Evolutionary conservation across 1,140 invertebrate genomes (phyloP).

Genomic region (Scaptomyza montana): DNA sequence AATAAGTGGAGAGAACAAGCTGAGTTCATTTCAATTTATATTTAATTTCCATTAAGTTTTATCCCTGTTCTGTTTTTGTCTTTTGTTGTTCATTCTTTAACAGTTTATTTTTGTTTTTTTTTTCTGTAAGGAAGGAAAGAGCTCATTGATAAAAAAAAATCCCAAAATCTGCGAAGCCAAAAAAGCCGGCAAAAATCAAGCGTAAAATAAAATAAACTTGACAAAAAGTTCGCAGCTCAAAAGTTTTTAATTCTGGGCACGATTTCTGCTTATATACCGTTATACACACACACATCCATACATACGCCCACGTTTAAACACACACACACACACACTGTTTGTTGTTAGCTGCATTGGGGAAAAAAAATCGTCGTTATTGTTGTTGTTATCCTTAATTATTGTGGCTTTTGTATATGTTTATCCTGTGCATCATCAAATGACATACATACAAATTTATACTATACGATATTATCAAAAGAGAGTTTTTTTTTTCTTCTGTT

Average conservation of each 20-base stretch:
- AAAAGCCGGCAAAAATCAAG: conserved; percentile 13
- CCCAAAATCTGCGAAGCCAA: not conserved
- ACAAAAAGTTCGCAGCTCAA: conserved; percentile 25
- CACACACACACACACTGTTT: not conserved
- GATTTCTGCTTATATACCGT: conserved; percentile 6
- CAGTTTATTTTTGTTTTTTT: no score
- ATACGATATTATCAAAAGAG: no score
- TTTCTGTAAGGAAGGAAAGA: no score
- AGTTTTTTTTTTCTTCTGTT: no score
- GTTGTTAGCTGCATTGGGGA: conserved; percentile 5
- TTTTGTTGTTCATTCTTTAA: no score
- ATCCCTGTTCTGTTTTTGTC: no score
- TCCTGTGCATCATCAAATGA: conserved; percentile 4
- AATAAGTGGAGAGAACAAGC: no score
- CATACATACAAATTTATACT: no score
- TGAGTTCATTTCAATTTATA: no score
- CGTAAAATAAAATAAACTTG: conserved; percentile 12
- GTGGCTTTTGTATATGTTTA: not conserved
- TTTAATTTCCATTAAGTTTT: no score
- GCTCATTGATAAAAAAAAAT: no score
- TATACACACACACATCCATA: not conserved
- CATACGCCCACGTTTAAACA: not conserved
- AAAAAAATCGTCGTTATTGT: conserved; percentile 1
- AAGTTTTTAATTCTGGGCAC: conserved; percentile 33
- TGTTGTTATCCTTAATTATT: conserved; percentile 6